Base-by-base conservation (phyloP, 2,888 invertebrate genomes). In the Actias luna region DNA sequence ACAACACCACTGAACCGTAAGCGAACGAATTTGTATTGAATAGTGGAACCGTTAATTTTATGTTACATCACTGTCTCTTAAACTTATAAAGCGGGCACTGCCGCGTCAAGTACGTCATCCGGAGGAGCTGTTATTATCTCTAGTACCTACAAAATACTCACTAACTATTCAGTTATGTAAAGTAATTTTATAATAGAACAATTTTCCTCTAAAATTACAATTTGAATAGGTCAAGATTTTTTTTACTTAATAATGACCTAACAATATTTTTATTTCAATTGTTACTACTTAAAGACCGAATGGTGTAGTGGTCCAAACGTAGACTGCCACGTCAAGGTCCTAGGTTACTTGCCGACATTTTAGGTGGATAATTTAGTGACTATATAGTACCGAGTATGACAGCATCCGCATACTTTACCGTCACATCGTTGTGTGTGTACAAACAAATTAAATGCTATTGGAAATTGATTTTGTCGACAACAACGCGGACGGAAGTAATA, bases 401-500 rank as follows among this genome's bases (percentile, higher is more conserved):
- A 1, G 22, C 8, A 25, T 25, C 25, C 3, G 7, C 16, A 16
- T 29, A 27, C 55, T 27, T 29, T 55, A 29, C 29, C 1, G 29
- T 29, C 29, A 29, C 29, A n/a, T 18, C 29, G 16, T 29, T 25
- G 12, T 50, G 12, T 25, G 25, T 25, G 46, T 25, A 50, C 10
- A 25, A 25, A 50, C 22, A 16, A 29, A 55, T 29, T n/a, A 29
- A 31, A 65, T 27, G 33, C 55, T 61, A 69, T 74, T 74, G 72
- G 71, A 71, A 73, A 73, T 70, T 69, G 67, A 55, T 55, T 55
- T 55, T 55, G 70, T 71, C 68, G 68, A 70, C 70, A 74, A 75
- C 73, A 78, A 82, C 80, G 83, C 84, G 83, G 83, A 82, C 82
- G 80, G 78, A 85, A 83, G 77, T 79, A 73, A 74, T 64, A 64